These are phyloP conservation scores for Metallyticus violacea DNA, from an alignment of 2,888 invertebrate genomes.

Conservation along the genomic window DNA sequence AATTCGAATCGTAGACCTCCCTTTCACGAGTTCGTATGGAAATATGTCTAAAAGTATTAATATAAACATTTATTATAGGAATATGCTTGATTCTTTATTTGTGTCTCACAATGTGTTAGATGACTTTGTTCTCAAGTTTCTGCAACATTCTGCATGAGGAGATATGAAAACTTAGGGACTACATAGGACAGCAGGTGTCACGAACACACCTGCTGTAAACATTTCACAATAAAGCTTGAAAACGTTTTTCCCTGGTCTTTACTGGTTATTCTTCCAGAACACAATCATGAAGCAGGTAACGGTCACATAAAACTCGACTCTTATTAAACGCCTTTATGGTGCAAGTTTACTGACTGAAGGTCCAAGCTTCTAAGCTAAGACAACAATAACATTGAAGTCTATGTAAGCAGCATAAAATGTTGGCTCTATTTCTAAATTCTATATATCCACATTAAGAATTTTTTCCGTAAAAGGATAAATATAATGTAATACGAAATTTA, in stretches of 20 bases:
- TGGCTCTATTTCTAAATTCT: neutral
- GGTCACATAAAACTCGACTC: neutral
- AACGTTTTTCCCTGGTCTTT: neutral
- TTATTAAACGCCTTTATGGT: neutral
- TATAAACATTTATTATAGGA: too few species aligned
- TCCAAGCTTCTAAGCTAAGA: neutral
- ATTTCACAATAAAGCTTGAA: neutral
- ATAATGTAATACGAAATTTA: neutral
- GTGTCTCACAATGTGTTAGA: too few species aligned
- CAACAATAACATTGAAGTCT: neutral
- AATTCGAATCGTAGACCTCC: too few species aligned
- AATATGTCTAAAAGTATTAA: too few species aligned
- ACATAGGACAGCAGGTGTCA: too few species aligned
- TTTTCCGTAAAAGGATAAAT: neutral
- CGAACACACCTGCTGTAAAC: neutral
- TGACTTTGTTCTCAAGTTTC: too few species aligned
- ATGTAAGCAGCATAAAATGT: neutral
- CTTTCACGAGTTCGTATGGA: too few species aligned
- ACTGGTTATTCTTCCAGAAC: neutral
- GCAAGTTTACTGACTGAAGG: neutral
- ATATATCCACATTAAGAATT: neutral
- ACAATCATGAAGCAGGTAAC: neutral
- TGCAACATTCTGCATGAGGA: too few species aligned
- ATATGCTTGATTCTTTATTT: too few species aligned
- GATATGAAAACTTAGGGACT: too few species aligned